Base-by-base conservation (phyloP, 2,888 invertebrate species). In the Lydus trimaculatus region DNA sequence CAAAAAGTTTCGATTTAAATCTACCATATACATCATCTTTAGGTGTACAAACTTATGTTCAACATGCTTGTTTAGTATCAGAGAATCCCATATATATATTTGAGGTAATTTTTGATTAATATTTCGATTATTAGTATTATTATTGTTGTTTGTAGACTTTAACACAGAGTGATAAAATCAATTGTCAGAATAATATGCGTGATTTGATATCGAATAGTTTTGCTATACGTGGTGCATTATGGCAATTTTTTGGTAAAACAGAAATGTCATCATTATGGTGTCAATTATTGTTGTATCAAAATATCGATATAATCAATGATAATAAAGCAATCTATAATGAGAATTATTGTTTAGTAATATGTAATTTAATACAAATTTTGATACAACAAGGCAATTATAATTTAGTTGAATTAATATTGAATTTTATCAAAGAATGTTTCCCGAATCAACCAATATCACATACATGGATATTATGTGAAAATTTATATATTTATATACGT, bases 191-290 rank as follows among this genome's bases (percentile, higher is more conserved):
- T 82, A 94, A 94, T 0, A 90, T 94, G 86, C 89, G 91, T 3
- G 95, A 95, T 76, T 87, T 96, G 64, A 91, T 94, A 72, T 91
- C 94, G 73, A 92, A 92, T 72, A 94, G 94, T 25, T 89, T 94
- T 75, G 91, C 94, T 0, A 92, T 95, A 84, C 92, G 94, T 75
- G 91, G 95, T 0, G 94, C 94, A 0, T 86, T 97, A 11, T 97
- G 97, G 97, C 89, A 92, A 15, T 89, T 94, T 65, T 97, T 96
- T 82, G 97, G 97, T 0, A 94, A 95, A 84, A 91, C 92, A 0
- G 94, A 95, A 83, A 92, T 96, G 90, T 91, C 93, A 0, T 92
- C 92, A 0, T 86, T 96, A 39, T 92, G 91, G 83, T 91, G 94
- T 62, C 96, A 96, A 83, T 84, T 95, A 15, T 85, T 96, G 48